Conservation (phyloP, 2,888 invertebrate species). For the Neoascia interrupta region DNA sequence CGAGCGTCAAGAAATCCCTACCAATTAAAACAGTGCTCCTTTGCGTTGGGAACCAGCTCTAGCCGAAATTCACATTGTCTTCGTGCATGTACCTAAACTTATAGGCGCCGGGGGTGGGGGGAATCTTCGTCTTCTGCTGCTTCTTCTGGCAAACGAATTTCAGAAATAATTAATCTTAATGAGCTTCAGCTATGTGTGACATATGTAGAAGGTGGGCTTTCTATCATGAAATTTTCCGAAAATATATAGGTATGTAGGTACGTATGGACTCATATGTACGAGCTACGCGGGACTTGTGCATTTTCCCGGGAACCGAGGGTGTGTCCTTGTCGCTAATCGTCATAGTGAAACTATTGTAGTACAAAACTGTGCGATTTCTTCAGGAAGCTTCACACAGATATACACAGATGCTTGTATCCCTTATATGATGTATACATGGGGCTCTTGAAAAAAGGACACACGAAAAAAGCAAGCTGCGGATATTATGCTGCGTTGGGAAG, state of each 20-base stretch:
- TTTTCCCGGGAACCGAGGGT: conserved; percentile 43
- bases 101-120: no score
- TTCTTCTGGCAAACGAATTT: conserved; percentile 61
- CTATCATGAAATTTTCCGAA: conserved; percentile 13
- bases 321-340: conserved; percentile 66
- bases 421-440: background rate
- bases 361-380: conserved; percentile 21
- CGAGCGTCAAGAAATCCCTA: conserved; percentile 60
- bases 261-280: background rate
- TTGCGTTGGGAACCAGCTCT: conserved; percentile 36
- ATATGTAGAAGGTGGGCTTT: conserved; percentile 66
- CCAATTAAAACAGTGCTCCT: conserved; percentile 69
- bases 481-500: background rate
- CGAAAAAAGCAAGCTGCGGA: background rate
- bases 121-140: no score
- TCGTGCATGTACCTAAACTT: background rate
- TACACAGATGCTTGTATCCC: background rate
- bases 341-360: conserved; percentile 63
- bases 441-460: background rate
- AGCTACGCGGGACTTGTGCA: conserved; percentile 50
- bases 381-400: background rate
- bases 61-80: conserved; percentile 64
- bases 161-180: conserved; percentile 69
- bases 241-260: background rate
- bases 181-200: conserved; percentile 60